phyloP scores from a whole-genome alignment of 2,113 vertebrate genomes.

The Procavia capensis region DNA sequence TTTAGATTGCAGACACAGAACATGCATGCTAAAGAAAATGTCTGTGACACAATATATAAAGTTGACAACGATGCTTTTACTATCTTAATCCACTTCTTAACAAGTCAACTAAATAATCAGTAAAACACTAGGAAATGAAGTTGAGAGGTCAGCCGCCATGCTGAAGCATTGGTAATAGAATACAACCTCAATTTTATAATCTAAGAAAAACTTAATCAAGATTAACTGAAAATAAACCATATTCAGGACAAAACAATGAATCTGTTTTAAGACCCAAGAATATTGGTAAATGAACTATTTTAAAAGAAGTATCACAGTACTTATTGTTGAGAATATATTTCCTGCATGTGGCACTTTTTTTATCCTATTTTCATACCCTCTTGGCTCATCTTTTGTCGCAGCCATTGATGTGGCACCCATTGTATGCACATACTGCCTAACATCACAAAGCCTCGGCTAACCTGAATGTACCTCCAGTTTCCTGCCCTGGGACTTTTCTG shows the following conservation, averaged over 20 bases:
- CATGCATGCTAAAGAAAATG: not conserved
- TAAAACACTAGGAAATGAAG: not conserved
- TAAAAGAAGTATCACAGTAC: not conserved
- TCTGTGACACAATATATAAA: not conserved
- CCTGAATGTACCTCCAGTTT: not conserved
- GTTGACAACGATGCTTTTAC: not conserved
- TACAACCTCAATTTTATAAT: not conserved
- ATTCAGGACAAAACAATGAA: not conserved
- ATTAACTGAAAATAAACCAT: not conserved
- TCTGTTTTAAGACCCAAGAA: not conserved
- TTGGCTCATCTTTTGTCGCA: not conserved
- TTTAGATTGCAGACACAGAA: not conserved
- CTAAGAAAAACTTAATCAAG: not conserved
- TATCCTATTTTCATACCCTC: not conserved
- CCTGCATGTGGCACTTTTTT: not conserved
- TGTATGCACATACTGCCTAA: not conserved
- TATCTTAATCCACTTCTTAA: not conserved
- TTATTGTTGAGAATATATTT: not conserved
- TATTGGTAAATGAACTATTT: not conserved
- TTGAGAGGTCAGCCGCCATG: not conserved
- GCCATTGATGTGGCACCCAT: not conserved
- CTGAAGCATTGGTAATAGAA: not conserved
- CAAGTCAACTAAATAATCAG: not conserved
- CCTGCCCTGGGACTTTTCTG: not conserved
- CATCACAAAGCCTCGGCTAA: not conserved